A percentile compares a stretch with the other conserved stretches of the same genome.
Evolutionary conservation across 2,113 vertebrate species (phyloP).

Genomic region (Suncus etruscus): DNA sequence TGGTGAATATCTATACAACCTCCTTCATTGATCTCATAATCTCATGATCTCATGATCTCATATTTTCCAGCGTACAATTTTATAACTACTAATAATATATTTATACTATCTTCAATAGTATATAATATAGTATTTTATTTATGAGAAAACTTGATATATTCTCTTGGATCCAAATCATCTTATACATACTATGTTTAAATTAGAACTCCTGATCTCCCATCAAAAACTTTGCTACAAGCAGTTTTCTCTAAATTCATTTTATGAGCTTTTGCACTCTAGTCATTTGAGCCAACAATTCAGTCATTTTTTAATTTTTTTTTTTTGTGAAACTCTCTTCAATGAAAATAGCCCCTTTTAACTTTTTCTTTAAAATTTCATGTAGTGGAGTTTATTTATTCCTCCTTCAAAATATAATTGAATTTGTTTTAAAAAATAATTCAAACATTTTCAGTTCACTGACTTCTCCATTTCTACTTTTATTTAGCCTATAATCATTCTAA

Average conservation of each 20-base stretch:
- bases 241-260: background rate
- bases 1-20: background rate
- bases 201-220: background rate
- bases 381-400: conserved; percentile 25
- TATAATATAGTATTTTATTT: background rate
- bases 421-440: background rate
- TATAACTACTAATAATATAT: background rate
- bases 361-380: conserved; percentile 8
- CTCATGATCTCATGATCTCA: background rate
- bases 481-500: background rate
- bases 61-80: background rate
- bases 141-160: background rate
- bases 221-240: background rate
- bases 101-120: background rate
- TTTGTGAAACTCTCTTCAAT: background rate
- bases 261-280: background rate
- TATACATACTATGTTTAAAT: background rate
- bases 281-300: background rate
- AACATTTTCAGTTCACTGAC: background rate
- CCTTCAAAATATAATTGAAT: background rate
- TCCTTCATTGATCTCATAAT: background rate
- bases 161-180: background rate
- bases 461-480: background rate
- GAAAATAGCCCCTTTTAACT: background rate
- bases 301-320: conserved; percentile 3